phyloP scores from a whole-genome alignment of 2,113 vertebrate genomes.

The Dasyurus viverrinus region DNA sequence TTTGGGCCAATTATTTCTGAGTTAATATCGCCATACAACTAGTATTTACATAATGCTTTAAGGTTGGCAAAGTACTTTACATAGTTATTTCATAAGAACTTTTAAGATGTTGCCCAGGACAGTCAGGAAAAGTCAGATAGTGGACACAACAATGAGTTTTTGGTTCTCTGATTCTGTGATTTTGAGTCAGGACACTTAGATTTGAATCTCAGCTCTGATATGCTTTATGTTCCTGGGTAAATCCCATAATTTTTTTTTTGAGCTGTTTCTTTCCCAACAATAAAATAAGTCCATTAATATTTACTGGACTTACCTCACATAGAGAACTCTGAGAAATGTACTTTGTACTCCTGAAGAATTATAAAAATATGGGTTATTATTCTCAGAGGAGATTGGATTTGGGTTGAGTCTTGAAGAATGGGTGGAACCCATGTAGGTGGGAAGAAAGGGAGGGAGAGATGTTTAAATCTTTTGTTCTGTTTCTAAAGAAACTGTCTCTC shows the following conservation, averaged over 20 bases:
- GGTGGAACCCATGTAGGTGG: not conserved
- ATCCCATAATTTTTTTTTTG: not conserved
- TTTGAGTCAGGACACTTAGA: not conserved
- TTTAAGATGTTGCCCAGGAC: not conserved
- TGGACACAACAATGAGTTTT: not conserved
- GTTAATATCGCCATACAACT: not conserved
- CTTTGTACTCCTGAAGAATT: not conserved
- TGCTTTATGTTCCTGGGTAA: not conserved
- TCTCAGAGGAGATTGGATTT: slow-evolving; percentile 5
- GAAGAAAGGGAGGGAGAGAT: not conserved
- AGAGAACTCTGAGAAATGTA: not conserved
- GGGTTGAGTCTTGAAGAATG: slow-evolving; percentile 3
- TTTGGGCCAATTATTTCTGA: not conserved
- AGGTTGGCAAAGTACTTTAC: not conserved
- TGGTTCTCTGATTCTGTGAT: not conserved
- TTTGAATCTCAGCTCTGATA: not conserved
- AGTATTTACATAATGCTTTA: not conserved
- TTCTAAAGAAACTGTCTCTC: not conserved
- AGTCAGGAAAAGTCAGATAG: not conserved
- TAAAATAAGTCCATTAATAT: not conserved
- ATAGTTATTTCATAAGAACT: not conserved
- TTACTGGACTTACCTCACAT: not conserved
- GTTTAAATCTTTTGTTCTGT: not conserved
- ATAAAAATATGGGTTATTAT: not conserved
- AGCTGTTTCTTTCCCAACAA: not conserved